phyloP scores from a whole-genome alignment of 2,888 invertebrate species.

The Drosophila longiperda region DNA sequence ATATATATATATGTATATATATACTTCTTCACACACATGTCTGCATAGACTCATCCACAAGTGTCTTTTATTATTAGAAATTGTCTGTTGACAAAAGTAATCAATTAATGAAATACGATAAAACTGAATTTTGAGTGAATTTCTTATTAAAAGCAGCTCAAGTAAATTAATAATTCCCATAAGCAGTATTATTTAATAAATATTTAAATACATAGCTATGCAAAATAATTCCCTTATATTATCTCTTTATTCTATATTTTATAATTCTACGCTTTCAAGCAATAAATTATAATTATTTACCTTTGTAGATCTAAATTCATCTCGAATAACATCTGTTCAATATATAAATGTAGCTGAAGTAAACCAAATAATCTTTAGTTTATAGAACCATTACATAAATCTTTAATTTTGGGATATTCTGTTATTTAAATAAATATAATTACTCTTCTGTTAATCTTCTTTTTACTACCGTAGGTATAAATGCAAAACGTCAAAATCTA shows the following conservation, averaged over 20 bases:
- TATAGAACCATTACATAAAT: too few species aligned
- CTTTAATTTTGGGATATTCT: too few species aligned
- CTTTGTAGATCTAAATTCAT: not conserved
- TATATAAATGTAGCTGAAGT: not conserved
- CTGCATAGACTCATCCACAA: not conserved
- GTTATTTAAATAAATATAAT: too few species aligned
- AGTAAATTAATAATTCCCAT: not conserved
- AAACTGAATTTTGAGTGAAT: not conserved
- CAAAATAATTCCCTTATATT: not conserved
- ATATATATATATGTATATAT: rapidly evolving
- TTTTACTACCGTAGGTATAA: too few species aligned
- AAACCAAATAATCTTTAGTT: not conserved
- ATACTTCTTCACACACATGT: not conserved
- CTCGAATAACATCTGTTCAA: not conserved
- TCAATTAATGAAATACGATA: not conserved
- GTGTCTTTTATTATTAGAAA: slow-evolving; percentile 1
- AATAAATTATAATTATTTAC: not conserved
- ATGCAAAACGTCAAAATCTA: not conserved
- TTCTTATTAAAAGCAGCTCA: not conserved
- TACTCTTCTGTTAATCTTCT: too few species aligned
- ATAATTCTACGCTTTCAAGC: too few species aligned
- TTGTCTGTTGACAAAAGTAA: not conserved
- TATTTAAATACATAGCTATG: not conserved
- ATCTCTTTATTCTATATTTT: not conserved
- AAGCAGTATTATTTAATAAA: not conserved